phyloP scores from a whole-genome alignment of 2,797 vertebrate genomes.

The Poecilia gillii region DNA sequence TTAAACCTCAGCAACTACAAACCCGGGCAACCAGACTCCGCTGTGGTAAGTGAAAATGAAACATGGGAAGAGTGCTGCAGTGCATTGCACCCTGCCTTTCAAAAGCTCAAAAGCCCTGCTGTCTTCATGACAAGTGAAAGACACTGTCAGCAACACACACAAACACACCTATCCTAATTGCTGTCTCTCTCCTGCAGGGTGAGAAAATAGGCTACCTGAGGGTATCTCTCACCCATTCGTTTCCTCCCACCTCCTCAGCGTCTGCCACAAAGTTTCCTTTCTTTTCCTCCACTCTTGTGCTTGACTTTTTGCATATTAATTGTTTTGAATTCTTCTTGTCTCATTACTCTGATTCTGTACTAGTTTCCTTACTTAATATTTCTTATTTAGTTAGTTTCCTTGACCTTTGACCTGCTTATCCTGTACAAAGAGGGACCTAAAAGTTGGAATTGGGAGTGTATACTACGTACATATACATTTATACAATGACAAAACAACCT shows the following conservation, averaged over 20 bases:
- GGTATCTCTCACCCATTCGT: constrained; percentile 51
- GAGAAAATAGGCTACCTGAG: constrained; percentile 69
- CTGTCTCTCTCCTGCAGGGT: constrained; percentile 65
- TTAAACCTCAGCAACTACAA: constrained; percentile 28
- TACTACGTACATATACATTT: no score
- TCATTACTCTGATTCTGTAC: constrained; percentile 14
- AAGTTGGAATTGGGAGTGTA: neutral
- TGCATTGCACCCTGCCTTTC: constrained; percentile 37
- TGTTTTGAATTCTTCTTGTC: constrained; percentile 16
- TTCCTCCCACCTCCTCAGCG: constrained; percentile 36
- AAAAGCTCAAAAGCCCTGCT: constrained; percentile 36
- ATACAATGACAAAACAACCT: neutral
- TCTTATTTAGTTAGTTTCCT: neutral
- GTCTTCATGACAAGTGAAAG: constrained; percentile 33
- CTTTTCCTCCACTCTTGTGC: constrained; percentile 5
- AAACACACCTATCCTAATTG: constrained; percentile 62
- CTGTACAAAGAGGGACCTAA: neutral
- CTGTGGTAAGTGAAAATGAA: constrained; percentile 58
- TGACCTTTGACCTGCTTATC: neutral
- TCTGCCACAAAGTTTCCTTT: constrained; percentile 9
- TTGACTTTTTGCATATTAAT: constrained; percentile 12
- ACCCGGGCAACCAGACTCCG: constrained; percentile 8
- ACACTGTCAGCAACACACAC: constrained; percentile 31
- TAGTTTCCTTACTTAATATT: neutral
- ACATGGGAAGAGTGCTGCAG: constrained; percentile 37